These are phyloP conservation scores for Druon quercuslanigerum DNA, from an alignment of 1,140 invertebrate species.

Conservation along the genomic window DNA sequence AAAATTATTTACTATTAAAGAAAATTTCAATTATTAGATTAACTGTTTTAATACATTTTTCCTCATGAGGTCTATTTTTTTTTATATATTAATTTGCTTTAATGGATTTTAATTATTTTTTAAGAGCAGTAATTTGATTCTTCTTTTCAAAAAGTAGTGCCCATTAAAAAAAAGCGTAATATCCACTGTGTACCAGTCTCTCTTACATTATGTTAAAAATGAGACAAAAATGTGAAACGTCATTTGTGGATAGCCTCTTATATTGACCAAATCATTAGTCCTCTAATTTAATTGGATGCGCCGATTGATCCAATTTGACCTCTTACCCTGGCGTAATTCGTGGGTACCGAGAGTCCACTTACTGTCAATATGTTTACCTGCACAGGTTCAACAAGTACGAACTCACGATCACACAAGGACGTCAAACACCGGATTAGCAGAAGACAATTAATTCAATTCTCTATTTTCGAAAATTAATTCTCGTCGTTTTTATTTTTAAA, in stretches of 20 bases:
- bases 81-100: no score
- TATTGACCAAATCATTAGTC: conserved; percentile 1
- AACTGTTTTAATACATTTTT: no score
- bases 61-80: no score
- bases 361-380: conserved; percentile 8
- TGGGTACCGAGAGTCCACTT: not conserved
- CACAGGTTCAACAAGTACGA: not conserved
- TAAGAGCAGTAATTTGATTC: no score
- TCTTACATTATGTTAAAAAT: no score
- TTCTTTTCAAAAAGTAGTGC: no score
- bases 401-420: not conserved
- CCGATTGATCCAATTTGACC: conserved; percentile 20
- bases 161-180: not conserved
- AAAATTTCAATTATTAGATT: no score
- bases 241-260: not conserved
- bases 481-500: no score
- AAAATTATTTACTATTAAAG: no score
- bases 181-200: not conserved
- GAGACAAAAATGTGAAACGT: no score
- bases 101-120: no score
- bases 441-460: not conserved
- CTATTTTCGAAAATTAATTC: not conserved
- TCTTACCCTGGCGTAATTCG: conserved; percentile 1
- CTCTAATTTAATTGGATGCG: not conserved
- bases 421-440: not conserved